Evolutionary conservation across 2,113 vertebrate species (phyloP).

Genomic region (Callopanchax toddi): DNA sequence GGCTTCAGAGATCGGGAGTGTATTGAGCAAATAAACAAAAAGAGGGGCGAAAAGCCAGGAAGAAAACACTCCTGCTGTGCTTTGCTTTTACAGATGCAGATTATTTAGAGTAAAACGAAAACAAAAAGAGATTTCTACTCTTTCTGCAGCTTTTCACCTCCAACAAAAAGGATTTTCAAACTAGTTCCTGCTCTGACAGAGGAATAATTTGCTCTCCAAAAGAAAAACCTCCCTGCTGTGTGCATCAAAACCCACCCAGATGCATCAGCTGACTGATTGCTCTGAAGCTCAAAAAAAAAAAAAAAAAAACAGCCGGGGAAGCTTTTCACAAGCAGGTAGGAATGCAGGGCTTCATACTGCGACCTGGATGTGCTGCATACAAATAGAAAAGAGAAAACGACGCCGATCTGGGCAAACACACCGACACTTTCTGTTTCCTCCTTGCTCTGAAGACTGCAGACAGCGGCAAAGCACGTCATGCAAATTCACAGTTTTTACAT

Average conservation of each 20-base stretch:
- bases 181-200: no score
- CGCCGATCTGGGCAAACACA: slow-evolving; percentile 36
- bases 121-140: slow-evolving; percentile 33
- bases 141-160: no score
- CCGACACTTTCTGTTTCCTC: slow-evolving; percentile 45
- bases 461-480: slow-evolving; percentile 52
- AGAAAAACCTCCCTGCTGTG: neutral
- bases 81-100: slow-evolving; percentile 62
- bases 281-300: neutral
- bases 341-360: slow-evolving; percentile 43
- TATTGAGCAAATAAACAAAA: slow-evolving; percentile 47
- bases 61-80: slow-evolving; percentile 46
- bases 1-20: slow-evolving; percentile 39
- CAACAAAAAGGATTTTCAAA: no score
- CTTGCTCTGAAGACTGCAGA: slow-evolving; percentile 10
- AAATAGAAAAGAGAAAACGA: slow-evolving; percentile 53
- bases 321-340: slow-evolving; percentile 47
- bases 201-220: no score
- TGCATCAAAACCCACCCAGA: neutral
- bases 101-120: slow-evolving; percentile 46
- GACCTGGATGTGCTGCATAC: slow-evolving; percentile 45
- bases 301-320: slow-evolving; percentile 39
- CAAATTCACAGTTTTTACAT: slow-evolving; percentile 72
- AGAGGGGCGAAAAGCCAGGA: slow-evolving; percentile 6
- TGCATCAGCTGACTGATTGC: slow-evolving; percentile 1